These are phyloP conservation scores for Mormyrops boulengeri DNA, from an alignment of 2,797 vertebrate genomes.

Conservation along the genomic window DNA sequence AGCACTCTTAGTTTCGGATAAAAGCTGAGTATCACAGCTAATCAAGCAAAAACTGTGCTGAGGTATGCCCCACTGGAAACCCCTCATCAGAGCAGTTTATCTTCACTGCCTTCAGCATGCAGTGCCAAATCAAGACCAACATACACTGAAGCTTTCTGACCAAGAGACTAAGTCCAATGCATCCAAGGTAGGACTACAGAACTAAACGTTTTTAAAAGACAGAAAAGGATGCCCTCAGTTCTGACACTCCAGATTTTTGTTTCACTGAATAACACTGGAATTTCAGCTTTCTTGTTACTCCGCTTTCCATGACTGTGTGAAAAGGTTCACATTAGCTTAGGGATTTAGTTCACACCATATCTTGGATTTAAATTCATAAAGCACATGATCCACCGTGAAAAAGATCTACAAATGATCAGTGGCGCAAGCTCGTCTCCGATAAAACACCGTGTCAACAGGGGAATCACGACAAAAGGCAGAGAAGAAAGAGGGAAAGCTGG, in stretches of 20 bases:
- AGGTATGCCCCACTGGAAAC: not conserved
- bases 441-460: not conserved
- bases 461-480: not conserved
- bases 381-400: not conserved
- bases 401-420: not conserved
- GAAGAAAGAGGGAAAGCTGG: not conserved
- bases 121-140: not conserved
- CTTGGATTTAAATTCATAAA: not conserved
- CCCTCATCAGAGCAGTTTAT: not conserved
- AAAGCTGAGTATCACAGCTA: not conserved
- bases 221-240: not conserved
- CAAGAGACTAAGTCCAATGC: not conserved
- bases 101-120: not conserved
- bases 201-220: not conserved
- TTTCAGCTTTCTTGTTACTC: not conserved
- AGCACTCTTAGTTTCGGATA: not conserved
- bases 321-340: not conserved
- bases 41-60: slow-evolving; percentile 2
- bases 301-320: not conserved
- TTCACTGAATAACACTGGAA: not conserved
- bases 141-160: not conserved
- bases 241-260: not conserved
- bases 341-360: not conserved
- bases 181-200: not conserved
- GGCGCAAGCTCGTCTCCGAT: not conserved